Conservation (phyloP, 2,888 invertebrate genomes). For the Campoplex capitator region DNA sequence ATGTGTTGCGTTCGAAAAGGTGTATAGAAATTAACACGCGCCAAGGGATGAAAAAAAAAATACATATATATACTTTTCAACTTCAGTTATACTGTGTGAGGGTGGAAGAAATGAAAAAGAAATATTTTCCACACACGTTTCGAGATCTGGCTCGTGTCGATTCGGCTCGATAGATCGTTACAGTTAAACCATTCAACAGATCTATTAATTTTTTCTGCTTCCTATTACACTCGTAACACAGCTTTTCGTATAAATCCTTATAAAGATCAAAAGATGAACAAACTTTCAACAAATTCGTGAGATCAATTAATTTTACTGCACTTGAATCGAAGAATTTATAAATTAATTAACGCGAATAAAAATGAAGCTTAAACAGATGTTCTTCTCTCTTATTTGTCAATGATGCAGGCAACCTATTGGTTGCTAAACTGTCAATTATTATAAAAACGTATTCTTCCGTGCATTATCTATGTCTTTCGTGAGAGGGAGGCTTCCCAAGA, state of each 20-base stretch:
- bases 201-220: conserved; percentile 21
- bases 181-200: conserved; percentile 39
- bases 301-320: no score
- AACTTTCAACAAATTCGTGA: no score
- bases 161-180: conserved; percentile 61
- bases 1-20: conserved; percentile 74
- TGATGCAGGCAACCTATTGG: not conserved
- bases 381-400: conserved; percentile 28
- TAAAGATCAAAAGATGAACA: no score
- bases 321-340: no score
- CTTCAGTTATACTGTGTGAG: conserved; percentile 14
- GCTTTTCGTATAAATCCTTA: conserved; percentile 6
- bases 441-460: not conserved
- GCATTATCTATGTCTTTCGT: conserved; percentile 1
- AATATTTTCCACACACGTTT: conserved; percentile 49
- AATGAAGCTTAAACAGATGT: conserved; percentile 27
- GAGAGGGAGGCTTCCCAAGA: conserved; percentile 58
- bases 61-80: conserved; percentile 7
- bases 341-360: conserved; percentile 9
- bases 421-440: conserved; percentile 46
- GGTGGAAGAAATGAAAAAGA: conserved; percentile 43
- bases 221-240: conserved; percentile 20
- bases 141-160: conserved; percentile 68
- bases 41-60: conserved; percentile 27
- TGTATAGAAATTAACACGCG: conserved; percentile 57